These are phyloP conservation scores for Perca schrenkii DNA, from an alignment of 2,113 vertebrate genomes.

Conservation along the genomic window DNA sequence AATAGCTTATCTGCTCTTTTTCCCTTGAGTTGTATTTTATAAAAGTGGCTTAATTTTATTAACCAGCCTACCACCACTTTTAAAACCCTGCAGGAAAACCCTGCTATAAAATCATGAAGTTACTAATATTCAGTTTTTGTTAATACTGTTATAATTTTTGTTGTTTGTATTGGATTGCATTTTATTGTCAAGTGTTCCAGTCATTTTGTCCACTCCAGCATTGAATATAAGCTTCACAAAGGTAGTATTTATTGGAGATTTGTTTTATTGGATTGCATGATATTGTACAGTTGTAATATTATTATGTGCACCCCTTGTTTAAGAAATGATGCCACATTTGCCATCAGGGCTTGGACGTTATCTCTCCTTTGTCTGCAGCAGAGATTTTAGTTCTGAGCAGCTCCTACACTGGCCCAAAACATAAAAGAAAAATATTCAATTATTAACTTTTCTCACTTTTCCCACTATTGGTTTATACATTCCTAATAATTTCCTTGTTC, in stretches of 20 bases:
- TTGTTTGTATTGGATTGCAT: slow-evolving; percentile 30
- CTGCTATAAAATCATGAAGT: slow-evolving; percentile 16
- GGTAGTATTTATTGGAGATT: slow-evolving; percentile 53
- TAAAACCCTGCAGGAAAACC: slow-evolving; percentile 7
- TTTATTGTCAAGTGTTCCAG: slow-evolving; percentile 19
- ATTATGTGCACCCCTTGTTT: slow-evolving; percentile 13
- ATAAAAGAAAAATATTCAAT: background rate
- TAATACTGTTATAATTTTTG: slow-evolving; percentile 8
- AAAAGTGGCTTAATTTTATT: background rate
- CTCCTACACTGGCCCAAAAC: background rate
- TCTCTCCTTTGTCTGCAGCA: slow-evolving; percentile 2
- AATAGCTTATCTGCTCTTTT: background rate
- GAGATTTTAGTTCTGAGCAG: background rate
- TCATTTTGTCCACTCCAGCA: slow-evolving; percentile 32
- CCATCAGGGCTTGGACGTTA: background rate
- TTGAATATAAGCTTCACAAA: slow-evolving; percentile 47
- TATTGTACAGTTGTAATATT: slow-evolving; percentile 30
- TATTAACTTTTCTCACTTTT: background rate
- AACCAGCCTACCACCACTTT: background rate
- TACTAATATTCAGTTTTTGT: slow-evolving; percentile 16
- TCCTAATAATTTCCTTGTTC: slow-evolving; percentile 13
- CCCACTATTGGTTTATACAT: slow-evolving; percentile 15
- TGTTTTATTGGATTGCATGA: slow-evolving; percentile 32
- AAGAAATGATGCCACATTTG: background rate
- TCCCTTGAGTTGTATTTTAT: background rate